Percentiles rank a stretch among this genome's conserved stretches.
phyloP scores from a whole-genome alignment of 2,888 invertebrate genomes.

The Malacosoma neustria region DNA sequence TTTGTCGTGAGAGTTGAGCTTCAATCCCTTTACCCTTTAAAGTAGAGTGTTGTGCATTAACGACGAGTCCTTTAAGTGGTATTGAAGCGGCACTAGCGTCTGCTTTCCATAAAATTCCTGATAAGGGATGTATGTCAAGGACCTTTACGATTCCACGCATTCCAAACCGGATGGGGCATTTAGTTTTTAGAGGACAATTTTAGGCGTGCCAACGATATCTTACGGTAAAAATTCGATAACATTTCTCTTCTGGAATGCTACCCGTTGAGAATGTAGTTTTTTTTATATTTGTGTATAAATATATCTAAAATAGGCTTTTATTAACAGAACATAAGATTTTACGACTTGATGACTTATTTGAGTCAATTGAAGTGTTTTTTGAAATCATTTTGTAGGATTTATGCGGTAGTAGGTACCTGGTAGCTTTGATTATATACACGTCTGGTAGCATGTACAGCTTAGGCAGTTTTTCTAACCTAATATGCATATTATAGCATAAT shows the following conservation, averaged over 20 bases:
- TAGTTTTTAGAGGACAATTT: conserved; percentile 5
- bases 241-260: not conserved
- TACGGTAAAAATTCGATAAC: not conserved
- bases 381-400: no score
- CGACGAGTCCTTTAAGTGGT: conserved; percentile 47
- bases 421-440: no score
- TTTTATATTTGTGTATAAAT: not conserved
- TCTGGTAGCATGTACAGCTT: no score
- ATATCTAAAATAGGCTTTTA: not conserved
- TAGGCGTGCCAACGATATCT: not conserved
- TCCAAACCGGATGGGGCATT: conserved; percentile 16
- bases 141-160: conserved; percentile 22
- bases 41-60: conserved; percentile 26
- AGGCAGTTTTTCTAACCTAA: no score
- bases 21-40: conserved; percentile 24
- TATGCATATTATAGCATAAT: no score
- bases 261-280: not conserved
- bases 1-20: conserved; percentile 22
- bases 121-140: conserved; percentile 49
- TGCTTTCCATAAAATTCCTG: conserved; percentile 54
- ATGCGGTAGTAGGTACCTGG: no score
- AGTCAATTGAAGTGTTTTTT: no score
- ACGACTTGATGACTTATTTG: no score
- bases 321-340: not conserved
- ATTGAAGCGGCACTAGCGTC: conserved; percentile 27